A percentile compares a stretch with the other conserved stretches of the same genome.
Conservation (phyloP, 2,113 vertebrate genomes). For the Fregetta grallaria region DNA sequence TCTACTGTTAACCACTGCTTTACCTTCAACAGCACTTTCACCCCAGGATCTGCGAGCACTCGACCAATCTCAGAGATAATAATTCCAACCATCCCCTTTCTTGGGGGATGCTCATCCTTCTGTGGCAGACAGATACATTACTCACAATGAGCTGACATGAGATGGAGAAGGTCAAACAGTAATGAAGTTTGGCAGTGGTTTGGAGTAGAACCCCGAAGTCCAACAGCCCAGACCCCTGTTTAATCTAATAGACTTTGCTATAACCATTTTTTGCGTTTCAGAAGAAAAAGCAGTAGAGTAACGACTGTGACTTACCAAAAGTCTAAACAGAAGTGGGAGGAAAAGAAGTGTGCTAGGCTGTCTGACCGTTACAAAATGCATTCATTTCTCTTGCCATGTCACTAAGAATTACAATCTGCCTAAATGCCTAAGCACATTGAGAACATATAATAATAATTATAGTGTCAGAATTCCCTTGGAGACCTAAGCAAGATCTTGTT, state of each 20-base stretch:
- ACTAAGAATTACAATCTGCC: constrained; percentile 47
- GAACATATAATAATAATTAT: constrained; percentile 33
- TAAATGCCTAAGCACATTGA: constrained; percentile 16
- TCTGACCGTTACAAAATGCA: neutral
- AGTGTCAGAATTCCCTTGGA: constrained; percentile 43
- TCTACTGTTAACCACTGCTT: neutral
- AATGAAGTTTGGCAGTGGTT: constrained; percentile 25
- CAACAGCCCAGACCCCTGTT: neutral
- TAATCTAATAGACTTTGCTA: neutral
- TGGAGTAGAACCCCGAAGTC: constrained; percentile 10
- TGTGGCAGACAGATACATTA: neutral
- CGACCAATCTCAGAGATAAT: neutral
- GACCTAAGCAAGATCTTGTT: constrained; percentile 8
- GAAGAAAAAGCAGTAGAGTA: constrained; percentile 19
- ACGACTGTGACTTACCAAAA: neutral
- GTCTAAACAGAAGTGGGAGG: neutral
- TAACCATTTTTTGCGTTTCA: neutral
- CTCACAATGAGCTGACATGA: neutral
- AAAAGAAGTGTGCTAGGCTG: neutral
- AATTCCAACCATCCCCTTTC: neutral
- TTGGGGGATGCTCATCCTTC: neutral
- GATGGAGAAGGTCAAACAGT: constrained; percentile 32
- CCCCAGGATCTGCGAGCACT: neutral
- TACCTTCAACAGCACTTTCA: neutral
- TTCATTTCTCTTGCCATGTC: neutral